Evolutionary conservation across 2,797 vertebrate species (phyloP), one percentile per base, ranked within the genome.

Genomic region (Phataginus tetradactyla): DNA sequence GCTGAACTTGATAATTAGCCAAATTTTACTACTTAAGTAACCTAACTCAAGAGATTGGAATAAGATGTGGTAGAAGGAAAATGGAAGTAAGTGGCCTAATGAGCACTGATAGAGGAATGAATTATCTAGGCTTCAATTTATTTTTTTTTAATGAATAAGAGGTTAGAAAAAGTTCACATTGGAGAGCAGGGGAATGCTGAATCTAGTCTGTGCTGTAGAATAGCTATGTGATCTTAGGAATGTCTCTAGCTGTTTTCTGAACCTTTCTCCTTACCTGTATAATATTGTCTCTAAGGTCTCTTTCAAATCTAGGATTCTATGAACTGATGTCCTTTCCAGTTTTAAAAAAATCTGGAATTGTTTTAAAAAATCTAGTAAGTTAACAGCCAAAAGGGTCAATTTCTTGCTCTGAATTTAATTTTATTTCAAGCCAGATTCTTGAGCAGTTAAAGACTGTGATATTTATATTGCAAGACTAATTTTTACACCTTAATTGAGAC

Each of bases 1-100:
- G 32, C 2, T 79, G 51, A 91, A 86, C n/a, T 64, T 72, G 37
- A 85, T 45, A 96, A 90, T 51, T 37, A 89, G 32, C n/a, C 21
- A 92, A 80, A 64, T 93, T 89, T 79, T 91, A 80, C 45, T 69
- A 93, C 32, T 45, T 63, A 92, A 91, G 4, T 94, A 88, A 61
- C 55, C 25, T 21, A 86, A 77, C 23, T 93, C 68, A 94, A 89
- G n/a, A 71, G 18, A 69, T 6, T 37, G n/a, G n/a, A 20, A 66
- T 18, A 80, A 13, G 39, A 79, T 34, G 72, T 34, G 39, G 78
- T 9, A 95, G 42, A 87, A 66, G 10, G 13, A 95, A 88, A 91
- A 91, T 51, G 15, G 4, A 77, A 69, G 72, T 79, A 90, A 93
- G 45, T 61, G 27, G 21, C 39, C 39, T 85, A 57, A 39, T 45